Evolutionary conservation across 2,888 invertebrate species (phyloP).

Genomic region (Drosophila peninsularis): DNA sequence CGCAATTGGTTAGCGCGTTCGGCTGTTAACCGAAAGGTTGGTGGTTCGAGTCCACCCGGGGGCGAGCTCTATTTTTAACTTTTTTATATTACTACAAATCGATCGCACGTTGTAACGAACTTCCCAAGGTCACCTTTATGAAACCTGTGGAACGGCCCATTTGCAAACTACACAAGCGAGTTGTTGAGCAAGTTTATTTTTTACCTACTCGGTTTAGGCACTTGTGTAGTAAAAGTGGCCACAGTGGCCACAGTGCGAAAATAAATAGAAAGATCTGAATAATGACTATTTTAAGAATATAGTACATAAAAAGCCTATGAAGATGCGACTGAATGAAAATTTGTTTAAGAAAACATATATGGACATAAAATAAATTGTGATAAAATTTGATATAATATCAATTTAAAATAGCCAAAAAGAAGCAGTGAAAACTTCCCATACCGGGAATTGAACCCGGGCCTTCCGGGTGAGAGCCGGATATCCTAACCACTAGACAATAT

Average conservation of each 20-base stretch:
- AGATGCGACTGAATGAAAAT: not conserved
- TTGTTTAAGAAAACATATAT: too few relatives aligned
- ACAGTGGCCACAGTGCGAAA: slow-evolving; percentile 17
- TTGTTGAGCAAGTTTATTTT: slow-evolving; percentile 37
- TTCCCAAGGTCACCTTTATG: slow-evolving; percentile 40
- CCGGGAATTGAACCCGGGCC: slow-evolving; percentile 95
- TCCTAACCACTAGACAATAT: slow-evolving; percentile 85
- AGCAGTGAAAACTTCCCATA: slow-evolving; percentile 87
- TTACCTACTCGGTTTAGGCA: slow-evolving; percentile 22
- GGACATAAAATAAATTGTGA: too few relatives aligned
- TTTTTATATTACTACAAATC: slow-evolving; percentile 1
- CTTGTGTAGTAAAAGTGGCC: slow-evolving; percentile 32
- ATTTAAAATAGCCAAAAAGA: not conserved
- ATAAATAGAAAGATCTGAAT: not conserved
- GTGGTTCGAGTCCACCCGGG: slow-evolving; percentile 99
- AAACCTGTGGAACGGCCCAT: slow-evolving; percentile 37
- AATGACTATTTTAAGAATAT: too few relatives aligned
- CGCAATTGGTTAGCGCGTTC: slow-evolving; percentile 96
- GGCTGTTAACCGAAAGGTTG: slow-evolving; percentile 99
- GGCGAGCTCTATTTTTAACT: slow-evolving; percentile 86
- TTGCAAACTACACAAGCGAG: slow-evolving; percentile 28
- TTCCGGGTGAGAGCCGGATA: slow-evolving; percentile 84
- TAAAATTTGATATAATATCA: not conserved
- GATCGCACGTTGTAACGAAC: slow-evolving; percentile 20
- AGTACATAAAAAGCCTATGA: not conserved